Evolutionary conservation across 2,888 invertebrate genomes (phyloP).

Genomic region (Opisthograptis luteolata): DNA sequence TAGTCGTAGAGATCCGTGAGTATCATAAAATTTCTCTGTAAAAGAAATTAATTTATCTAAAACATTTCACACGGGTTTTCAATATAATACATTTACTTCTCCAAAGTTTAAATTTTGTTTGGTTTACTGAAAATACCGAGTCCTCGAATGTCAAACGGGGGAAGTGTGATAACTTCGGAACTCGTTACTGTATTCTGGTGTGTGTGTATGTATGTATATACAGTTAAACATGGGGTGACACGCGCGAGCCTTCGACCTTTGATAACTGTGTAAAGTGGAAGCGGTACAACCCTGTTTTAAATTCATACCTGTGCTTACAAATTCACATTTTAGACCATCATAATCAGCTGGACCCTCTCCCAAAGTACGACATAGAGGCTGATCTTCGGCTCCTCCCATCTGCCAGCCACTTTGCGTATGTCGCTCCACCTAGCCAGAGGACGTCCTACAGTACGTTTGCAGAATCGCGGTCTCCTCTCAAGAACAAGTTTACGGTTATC

Average conservation of each 20-base stretch:
- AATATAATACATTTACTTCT: not conserved
- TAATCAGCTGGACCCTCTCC: too few relatives aligned
- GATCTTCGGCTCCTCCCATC: too few relatives aligned
- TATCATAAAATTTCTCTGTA: too few relatives aligned
- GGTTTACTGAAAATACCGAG: conserved; percentile 16
- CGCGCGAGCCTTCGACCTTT: not conserved
- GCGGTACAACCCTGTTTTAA: not conserved
- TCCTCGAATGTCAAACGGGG: conserved; percentile 16
- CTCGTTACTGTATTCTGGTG: conserved; percentile 14
- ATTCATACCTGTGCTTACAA: not conserved
- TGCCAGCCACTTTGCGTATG: too few relatives aligned
- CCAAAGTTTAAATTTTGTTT: conserved; percentile 17
- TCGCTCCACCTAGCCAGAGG: too few relatives aligned
- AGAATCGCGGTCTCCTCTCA: too few relatives aligned
- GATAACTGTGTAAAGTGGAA: not conserved
- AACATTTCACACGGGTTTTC: not conserved
- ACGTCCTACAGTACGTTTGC: too few relatives aligned
- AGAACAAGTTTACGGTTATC: too few relatives aligned
- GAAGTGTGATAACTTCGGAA: conserved; percentile 16
- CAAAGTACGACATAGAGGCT: not conserved
- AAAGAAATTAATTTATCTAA: too few relatives aligned
- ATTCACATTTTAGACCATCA: too few relatives aligned
- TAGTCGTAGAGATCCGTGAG: too few relatives aligned
- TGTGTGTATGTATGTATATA: conserved; percentile 2
- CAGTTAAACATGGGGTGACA: too few relatives aligned